Evolutionary conservation across 2,888 invertebrate species (phyloP).

Genomic region (Xylota segnis): DNA sequence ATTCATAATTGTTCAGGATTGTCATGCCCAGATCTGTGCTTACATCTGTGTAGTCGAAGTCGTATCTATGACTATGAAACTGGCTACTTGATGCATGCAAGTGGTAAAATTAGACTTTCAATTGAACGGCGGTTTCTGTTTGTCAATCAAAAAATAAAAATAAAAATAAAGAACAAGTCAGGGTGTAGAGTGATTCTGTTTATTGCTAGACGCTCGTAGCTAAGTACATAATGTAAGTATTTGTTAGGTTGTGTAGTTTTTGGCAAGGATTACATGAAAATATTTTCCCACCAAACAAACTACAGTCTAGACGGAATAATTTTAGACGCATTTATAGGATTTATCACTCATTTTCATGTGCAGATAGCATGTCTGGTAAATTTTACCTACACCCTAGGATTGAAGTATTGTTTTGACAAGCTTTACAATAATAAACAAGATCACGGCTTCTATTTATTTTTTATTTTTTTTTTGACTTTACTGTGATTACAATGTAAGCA

Average conservation of each 20-base stretch:
- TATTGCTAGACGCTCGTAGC: background rate
- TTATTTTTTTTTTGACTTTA: no score
- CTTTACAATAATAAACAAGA: no score
- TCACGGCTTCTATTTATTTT: no score
- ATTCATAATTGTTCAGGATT: background rate
- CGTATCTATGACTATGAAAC: background rate
- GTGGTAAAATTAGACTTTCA: background rate
- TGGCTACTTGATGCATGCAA: slow-evolving; percentile 7
- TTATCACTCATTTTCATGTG: background rate
- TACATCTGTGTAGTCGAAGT: background rate
- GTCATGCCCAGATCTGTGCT: background rate
- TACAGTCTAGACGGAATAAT: background rate
- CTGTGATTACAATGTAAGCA: no score
- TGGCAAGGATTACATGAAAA: background rate
- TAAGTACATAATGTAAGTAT: background rate
- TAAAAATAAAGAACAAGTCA: background rate
- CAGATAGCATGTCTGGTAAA: no score
- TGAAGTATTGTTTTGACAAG: no score
- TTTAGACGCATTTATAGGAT: background rate
- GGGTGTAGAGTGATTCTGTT: background rate
- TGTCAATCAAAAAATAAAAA: background rate
- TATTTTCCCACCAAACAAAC: background rate
- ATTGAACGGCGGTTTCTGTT: background rate
- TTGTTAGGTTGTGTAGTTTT: background rate
- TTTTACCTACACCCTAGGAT: no score